Conservation (phyloP, 2,797 vertebrate species). For the Poecilia gillii region DNA sequence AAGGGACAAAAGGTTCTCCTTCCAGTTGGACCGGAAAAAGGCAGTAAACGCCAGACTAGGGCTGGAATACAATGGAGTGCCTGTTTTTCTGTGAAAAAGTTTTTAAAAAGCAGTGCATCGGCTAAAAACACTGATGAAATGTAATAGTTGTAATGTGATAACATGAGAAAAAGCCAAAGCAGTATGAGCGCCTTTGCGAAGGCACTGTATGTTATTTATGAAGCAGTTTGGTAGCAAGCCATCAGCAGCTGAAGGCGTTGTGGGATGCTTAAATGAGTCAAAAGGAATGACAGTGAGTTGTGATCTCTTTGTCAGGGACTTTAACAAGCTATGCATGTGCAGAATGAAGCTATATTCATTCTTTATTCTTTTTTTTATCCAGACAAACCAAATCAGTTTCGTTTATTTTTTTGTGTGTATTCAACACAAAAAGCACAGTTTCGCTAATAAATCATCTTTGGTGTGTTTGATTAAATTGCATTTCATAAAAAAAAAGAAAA, state of each 20-base stretch:
- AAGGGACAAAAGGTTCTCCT: not conserved
- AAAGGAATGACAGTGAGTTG: conserved; percentile 24
- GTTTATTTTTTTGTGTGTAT: conserved; percentile 54
- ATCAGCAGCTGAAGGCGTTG: conserved; percentile 24
- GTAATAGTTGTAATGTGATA: not conserved
- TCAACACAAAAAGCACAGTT: conserved; percentile 23
- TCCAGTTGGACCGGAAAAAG: not conserved
- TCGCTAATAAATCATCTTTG: conserved; percentile 63
- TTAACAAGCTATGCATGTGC: conserved; percentile 28
- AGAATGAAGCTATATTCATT: conserved; percentile 41
- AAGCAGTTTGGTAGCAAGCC: conserved; percentile 33
- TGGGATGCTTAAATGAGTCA: conserved; percentile 23
- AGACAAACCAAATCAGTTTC: conserved; percentile 49
- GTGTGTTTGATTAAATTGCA: conserved; percentile 3
- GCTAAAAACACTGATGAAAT: not conserved
- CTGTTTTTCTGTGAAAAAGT: no score
- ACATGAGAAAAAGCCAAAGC: not conserved
- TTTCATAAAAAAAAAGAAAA: not conserved
- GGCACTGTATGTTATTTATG: not conserved
- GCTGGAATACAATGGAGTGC: no score
- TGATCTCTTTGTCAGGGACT: conserved; percentile 11
- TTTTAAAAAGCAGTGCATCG: no score
- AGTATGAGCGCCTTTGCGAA: not conserved
- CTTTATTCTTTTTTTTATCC: conserved; percentile 17
- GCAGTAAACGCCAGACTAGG: no score